Evolutionary conservation across 2,888 invertebrate genomes (phyloP).

Genomic region (Acleris cristana): DNA sequence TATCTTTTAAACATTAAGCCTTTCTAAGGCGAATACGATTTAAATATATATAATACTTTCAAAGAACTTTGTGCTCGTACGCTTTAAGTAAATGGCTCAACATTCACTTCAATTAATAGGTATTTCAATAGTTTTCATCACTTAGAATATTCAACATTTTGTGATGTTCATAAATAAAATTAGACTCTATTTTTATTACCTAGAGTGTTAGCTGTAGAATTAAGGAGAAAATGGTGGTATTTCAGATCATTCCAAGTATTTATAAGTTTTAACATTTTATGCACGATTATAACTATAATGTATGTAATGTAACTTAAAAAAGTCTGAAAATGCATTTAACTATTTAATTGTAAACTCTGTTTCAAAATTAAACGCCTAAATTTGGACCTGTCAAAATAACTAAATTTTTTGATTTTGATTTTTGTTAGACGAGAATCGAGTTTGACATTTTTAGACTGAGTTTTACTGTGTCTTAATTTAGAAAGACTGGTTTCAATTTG

Average conservation of each 20-base stretch:
- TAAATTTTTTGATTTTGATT: too few relatives aligned
- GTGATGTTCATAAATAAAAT: slow-evolving; percentile 3
- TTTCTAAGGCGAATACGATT: too few relatives aligned
- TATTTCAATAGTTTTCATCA: neutral
- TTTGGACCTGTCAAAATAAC: too few relatives aligned
- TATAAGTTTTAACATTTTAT: neutral
- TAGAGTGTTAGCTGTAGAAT: slow-evolving; percentile 1
- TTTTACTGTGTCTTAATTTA: too few relatives aligned
- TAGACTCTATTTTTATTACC: slow-evolving; percentile 26
- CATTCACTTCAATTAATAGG: neutral
- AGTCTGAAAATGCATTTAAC: too few relatives aligned
- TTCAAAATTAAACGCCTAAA: too few relatives aligned
- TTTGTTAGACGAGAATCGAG: too few relatives aligned
- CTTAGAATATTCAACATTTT: neutral
- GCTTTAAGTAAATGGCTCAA: neutral
- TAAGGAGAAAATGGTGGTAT: neutral
- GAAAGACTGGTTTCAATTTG: too few relatives aligned
- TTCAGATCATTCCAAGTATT: slow-evolving; percentile 8
- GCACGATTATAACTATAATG: neutral
- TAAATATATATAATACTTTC: too few relatives aligned
- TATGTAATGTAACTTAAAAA: neutral
- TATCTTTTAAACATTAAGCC: too few relatives aligned
- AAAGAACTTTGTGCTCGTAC: neutral
- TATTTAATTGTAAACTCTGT: too few relatives aligned
- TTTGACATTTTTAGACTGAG: too few relatives aligned